Evolutionary conservation across 2,113 vertebrate species (phyloP).

Genomic region (Azemiops feae): DNA sequence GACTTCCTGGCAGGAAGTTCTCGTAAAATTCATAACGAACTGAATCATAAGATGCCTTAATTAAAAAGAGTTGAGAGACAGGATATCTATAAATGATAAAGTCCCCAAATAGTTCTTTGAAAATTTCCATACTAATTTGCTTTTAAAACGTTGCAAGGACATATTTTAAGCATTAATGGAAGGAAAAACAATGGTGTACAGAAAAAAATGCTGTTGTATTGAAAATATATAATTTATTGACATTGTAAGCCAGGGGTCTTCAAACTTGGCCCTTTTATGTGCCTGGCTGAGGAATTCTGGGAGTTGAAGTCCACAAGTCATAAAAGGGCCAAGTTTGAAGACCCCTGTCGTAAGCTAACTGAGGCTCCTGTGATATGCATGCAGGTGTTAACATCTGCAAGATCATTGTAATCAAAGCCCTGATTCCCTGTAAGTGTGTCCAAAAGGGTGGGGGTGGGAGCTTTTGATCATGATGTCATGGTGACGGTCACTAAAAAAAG

Average conservation of each 20-base stretch:
- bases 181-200: conserved; percentile 11
- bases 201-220: conserved; percentile 14
- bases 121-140: conserved; percentile 19
- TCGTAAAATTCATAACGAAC: conserved; percentile 56
- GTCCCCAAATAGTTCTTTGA: conserved; percentile 46
- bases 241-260: not conserved
- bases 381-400: not conserved
- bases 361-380: not conserved
- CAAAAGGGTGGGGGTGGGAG: not conserved
- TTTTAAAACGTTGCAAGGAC: conserved; percentile 42
- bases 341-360: not conserved
- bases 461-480: not conserved
- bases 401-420: not conserved
- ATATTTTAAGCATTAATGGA: conserved; percentile 21
- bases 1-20: conserved; percentile 41
- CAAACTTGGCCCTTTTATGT: too few relatives aligned
- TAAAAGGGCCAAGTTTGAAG: too few relatives aligned
- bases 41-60: conserved; percentile 55
- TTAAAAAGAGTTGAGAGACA: conserved; percentile 57
- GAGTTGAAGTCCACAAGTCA: too few relatives aligned
- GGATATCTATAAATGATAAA: conserved; percentile 34
- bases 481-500: not conserved
- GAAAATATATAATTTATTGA: not conserved
- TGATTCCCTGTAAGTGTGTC: not conserved
- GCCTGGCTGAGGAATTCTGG: too few relatives aligned